Evolutionary conservation across 2,113 vertebrate species (phyloP), one percentile per base, ranked within the genome.

Genomic region (Microcebus murinus): DNA sequence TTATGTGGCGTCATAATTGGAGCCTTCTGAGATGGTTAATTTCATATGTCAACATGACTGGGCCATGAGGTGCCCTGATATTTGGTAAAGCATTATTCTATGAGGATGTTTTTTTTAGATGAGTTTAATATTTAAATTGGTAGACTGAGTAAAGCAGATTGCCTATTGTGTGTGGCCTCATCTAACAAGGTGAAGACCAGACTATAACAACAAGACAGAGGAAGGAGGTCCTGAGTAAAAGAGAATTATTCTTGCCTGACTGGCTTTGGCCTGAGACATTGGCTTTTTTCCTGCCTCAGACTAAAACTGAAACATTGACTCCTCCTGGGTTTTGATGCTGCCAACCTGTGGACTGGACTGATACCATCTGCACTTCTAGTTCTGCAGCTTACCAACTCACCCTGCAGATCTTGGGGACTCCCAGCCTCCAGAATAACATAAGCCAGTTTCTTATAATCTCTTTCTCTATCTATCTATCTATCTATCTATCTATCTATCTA

Each of bases 341-440:
- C 2, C 0, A 25, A 15, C 12, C 23, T 14, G 36, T 31, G 68
- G 7, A 48, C 4, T n/a, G 18, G 8, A 81, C 63, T 36, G 21
- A 31, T 1, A 48, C 4, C 7, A 4, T 13, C 3, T 4, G 8
- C 15, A 13, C 31, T 8, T 12, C 1, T 42, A 34, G 9, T 25
- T 34, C 79, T 45, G 61, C 23, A 48, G 36, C 3, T 50, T 48
- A 6, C 1, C 31, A 48, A 29, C 13, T 12, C 1, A 23, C 25
- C 3, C 15, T 25, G 25, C 6, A 39, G 73, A 14, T 27, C 13
- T 63, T 11, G 17, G 18, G 48, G 15, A 7, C 39, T 3, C 0
- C 25, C 14, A 55, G 17, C 11, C 23, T 79, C 25, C 23, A 31
- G 7, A 48, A 52, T 31, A 2, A 15, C 10, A 39, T 39, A 8